Base-by-base conservation (phyloP, 2,797 vertebrate genomes). In the Diplodus sargus region DNA sequence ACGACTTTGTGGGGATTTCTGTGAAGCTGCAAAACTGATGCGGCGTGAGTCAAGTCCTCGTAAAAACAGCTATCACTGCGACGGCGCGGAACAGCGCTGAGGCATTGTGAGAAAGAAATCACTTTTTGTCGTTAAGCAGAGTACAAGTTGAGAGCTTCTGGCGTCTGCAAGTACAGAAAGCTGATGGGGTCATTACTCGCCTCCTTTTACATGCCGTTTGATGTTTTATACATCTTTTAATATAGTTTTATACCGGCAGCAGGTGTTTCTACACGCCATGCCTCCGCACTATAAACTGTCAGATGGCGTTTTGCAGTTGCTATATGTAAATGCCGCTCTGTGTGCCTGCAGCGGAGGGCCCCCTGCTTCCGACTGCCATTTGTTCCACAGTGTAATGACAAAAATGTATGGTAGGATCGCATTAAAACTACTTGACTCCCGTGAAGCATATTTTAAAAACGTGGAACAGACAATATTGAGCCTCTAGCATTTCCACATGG, bases 11-110 rank as follows among this genome's bases (percentile, higher is more conserved):
- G 10, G 39, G 23, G 61, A 53, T 58, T 47, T 30, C 65, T 65
- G 49, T 61, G 52, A 77, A 48, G 54, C 54, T 62, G 30, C 58
- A 30, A 45, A 78, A 57, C 20, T 74, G 12, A 69, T 70, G 68
- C 30, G 16, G n/a, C 42, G 39, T 3, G 17, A 69, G 39, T 53
- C 65, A 34, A 54, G 45, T 11, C 51, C 25, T 77, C 12, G 62
- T 47, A 66, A 76, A 65, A 74, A 51, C 65, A 72, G 11, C 45
- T 49, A 23, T 79, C 34, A 39, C 47, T 28, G 8, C 28, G 12
- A 63, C 28, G 42, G 39, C 10, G 63, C 7, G 56, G 59, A 51
- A 13, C 43, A 52, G 67, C 53, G 54, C 2, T 14, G 63, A 61
- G 54, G 25, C 62, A 49, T 67, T 76, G 59, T 63, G 47, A 39